phyloP scores from a whole-genome alignment of 2,113 vertebrate genomes.

The Atrichornis clamosus region DNA sequence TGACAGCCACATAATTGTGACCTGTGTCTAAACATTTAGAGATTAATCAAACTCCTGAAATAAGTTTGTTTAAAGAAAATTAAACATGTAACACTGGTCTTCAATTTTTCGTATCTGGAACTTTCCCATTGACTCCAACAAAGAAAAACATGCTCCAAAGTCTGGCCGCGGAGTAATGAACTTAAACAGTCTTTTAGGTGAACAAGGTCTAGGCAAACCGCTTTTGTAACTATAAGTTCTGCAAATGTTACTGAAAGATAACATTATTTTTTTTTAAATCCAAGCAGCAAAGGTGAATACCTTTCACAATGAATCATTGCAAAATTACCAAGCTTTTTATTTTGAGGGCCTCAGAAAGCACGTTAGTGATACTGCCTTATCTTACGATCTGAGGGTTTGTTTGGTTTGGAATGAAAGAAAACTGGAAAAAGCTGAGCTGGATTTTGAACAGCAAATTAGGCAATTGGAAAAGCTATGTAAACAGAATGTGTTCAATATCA shows the following conservation, averaged over 20 bases:
- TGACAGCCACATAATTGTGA: neutral
- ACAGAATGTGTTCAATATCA: constrained; percentile 1
- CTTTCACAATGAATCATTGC: constrained; percentile 62
- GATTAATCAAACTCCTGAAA: neutral
- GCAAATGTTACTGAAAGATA: constrained; percentile 47
- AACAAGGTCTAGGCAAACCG: constrained; percentile 12
- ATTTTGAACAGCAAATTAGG: constrained; percentile 57
- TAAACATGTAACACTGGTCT: neutral
- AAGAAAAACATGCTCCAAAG: neutral
- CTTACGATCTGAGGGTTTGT: constrained; percentile 21
- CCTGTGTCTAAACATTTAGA: neutral
- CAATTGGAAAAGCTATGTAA: constrained; percentile 31
- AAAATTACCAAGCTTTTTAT: constrained; percentile 44
- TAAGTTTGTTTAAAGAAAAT: neutral
- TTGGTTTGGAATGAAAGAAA: constrained; percentile 49
- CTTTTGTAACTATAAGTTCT: constrained; percentile 48
- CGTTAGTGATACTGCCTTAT: constrained; percentile 10
- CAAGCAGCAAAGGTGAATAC: constrained; percentile 54
- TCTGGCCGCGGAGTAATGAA: neutral
- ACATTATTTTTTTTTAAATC: constrained; percentile 19
- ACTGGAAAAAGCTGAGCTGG: constrained; percentile 35
- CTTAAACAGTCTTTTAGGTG: neutral
- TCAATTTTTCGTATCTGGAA: neutral
- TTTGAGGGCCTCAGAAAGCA: constrained; percentile 25
- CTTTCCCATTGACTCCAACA: neutral